Base-by-base conservation (phyloP, 1,140 invertebrate species). In the Scaptomyza hsui region DNA sequence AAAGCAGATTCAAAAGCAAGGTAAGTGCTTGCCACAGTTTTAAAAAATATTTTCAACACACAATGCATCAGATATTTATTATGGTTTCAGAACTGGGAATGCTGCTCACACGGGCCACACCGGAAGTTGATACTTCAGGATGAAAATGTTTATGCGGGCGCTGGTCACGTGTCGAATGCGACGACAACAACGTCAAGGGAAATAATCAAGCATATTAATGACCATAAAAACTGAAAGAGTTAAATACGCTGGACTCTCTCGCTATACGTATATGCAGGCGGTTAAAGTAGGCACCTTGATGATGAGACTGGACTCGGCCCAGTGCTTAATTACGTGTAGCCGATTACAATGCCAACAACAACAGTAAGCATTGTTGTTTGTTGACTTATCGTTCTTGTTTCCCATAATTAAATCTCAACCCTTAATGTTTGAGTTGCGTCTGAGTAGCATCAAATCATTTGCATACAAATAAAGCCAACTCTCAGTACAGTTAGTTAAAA, bases 121-220 rank as follows among this genome's bases (percentile, higher is more conserved):
- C 76, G 81, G 81, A 86, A 86, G 81, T 88, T 82, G 78, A 81
- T 86, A 81, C 81, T 86, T 88, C 82, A 86, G 81, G 71, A 86
- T 82, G 81, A 72, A 88, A 81, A 75, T 86, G 81, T 88, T 86
- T 86, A 86, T 86, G 81, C 81, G 81, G 81, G 81, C 82, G 82
- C 82, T 65, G 73, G 81, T 49, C 81, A 88, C 81, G 81, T 86
- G 81, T 74, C 81, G 52, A 41, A 16, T 16, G 39, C 72, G 59
- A 24, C 19, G 37, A 51, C 57, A 49, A 79, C 75, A 55, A 47
- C 53, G 80, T 72, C 67, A 82, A 86, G 82, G 82, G 82, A 86
- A 88, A 86, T 86, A 86, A 86, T 86, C 82, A 86, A 86, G 82
- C 82, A 88, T 86, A 88, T 86, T 86, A 86, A 86, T 86, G 82